Conservation (phyloP, 1,140 invertebrate species). For the Drosophila ercepeae region DNA sequence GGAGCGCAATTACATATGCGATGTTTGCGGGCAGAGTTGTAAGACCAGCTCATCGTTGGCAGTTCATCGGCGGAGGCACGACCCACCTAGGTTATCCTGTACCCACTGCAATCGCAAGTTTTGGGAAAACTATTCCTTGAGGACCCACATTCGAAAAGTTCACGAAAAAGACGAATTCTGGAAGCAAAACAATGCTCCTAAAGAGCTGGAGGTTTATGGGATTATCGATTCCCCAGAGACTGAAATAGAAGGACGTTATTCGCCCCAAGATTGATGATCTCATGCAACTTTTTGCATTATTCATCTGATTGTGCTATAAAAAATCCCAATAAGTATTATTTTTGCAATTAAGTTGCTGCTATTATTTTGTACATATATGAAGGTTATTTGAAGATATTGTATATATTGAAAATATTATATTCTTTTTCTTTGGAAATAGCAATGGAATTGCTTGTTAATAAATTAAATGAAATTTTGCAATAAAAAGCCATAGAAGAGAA, state of each 20-base stretch:
- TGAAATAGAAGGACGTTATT: neutral
- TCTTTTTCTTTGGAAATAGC: too few species aligned
- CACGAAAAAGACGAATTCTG: conserved; percentile 2
- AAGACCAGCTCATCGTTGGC: conserved; percentile 40
- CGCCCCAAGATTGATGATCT: neutral
- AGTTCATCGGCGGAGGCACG: conserved; percentile 45
- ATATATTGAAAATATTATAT: too few species aligned
- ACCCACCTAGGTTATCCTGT: conserved; percentile 4
- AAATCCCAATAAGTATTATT: too few species aligned
- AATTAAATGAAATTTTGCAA: too few species aligned
- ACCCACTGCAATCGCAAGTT: conserved; percentile 28
- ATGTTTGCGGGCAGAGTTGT: conserved; percentile 30
- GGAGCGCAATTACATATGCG: conserved; percentile 38
- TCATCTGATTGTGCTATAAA: too few species aligned
- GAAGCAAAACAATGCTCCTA: neutral
- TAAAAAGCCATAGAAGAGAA: neutral
- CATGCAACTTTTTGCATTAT: neutral
- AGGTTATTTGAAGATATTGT: too few species aligned
- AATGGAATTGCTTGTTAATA: too few species aligned
- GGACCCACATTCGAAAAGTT: conserved; percentile 23
- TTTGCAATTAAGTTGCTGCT: too few species aligned
- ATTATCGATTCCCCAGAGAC: neutral
- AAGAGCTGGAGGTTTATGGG: neutral
- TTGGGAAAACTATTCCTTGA: conserved; percentile 34
- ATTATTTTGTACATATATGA: too few species aligned